phyloP scores from a whole-genome alignment of 2,888 invertebrate genomes.

The Andricus curvator region DNA sequence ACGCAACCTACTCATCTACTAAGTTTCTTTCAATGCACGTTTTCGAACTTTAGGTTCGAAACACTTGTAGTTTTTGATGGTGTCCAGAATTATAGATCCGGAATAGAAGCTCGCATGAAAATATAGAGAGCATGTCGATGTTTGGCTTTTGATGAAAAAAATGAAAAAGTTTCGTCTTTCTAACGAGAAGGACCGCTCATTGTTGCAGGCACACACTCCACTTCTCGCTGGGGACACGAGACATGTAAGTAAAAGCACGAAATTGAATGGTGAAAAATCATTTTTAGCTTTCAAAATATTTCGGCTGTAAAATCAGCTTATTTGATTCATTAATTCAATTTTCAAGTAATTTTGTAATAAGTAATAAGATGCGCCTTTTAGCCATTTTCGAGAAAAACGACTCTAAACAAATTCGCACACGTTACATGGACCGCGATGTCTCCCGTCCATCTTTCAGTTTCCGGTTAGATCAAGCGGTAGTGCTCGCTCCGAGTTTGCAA shows the following conservation, averaged over 20 bases:
- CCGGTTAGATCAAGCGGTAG: no score
- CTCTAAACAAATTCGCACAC: no score
- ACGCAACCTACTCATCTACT: no score
- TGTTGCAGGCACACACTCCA: slow-evolving; percentile 86
- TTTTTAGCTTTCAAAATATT: not conserved
- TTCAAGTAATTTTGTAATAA: no score
- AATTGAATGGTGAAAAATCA: not conserved
- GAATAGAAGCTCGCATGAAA: not conserved
- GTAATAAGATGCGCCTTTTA: no score
- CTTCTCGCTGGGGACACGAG: slow-evolving; percentile 82
- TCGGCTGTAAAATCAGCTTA: not conserved
- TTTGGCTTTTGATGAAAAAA: slow-evolving; percentile 5
- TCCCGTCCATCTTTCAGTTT: no score
- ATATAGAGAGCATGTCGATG: slow-evolving; percentile 20
- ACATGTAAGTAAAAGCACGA: slow-evolving; percentile 79
- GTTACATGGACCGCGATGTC: no score
- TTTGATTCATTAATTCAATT: not conserved
- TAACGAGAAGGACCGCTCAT: slow-evolving; percentile 63
- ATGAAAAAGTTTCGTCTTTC: slow-evolving; percentile 9
- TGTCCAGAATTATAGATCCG: not conserved
- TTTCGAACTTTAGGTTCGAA: not conserved
- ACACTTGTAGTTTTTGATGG: not conserved
- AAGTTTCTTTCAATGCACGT: not conserved
- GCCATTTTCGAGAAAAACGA: no score
- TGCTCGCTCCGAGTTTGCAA: no score